Evolutionary conservation across 2,113 vertebrate genomes (phyloP), one percentile per base, ranked within the genome.

Genomic region (Scophthalmus maximus): DNA sequence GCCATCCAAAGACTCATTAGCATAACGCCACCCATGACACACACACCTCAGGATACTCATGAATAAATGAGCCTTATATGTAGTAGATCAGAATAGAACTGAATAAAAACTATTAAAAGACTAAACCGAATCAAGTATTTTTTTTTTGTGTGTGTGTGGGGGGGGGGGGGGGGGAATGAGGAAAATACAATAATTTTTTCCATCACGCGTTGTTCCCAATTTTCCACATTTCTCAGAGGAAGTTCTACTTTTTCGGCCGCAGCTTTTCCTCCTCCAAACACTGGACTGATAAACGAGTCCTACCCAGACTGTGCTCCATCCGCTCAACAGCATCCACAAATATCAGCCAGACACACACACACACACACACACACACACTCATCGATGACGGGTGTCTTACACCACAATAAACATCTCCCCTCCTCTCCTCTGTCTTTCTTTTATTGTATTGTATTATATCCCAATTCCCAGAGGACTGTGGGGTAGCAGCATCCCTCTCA

Each of bases 391-490:
- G 74, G 49, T 81, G 72, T 87, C 79, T 86, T 58, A 76, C 26
- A 18, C 73, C 60, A 38, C 68, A 69, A 88, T 87, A 89, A 88
- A 60, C 73, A 79, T 76, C 73, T 65, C 79, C 68, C 69, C 46
- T 79, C n/a, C 68, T 68, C 27, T 74, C 55, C 74, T 73, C 46
- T 73, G 75, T 79, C 67, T 62, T 79, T 75, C 74, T 72, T 91
- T 91, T 86, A 79, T 88, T 79, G 65, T 58, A 77, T 83, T 81
- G 79, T 84, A 84, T 90, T 87, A 85, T 77, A 83, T 86, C 78
- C n/a, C 52, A 77, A 81, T 60, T 71, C 83, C 75, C 86, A 73
- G 71, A 59, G 86, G 92, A 93, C 55, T 71, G 53, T 44, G 14
- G 34, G 20, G 40, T 44, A 20, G 23, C 80, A 82, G 68, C 49